A percentile compares a stretch with the other conserved stretches of the same genome.
phyloP scores from a whole-genome alignment of 1,140 invertebrate genomes.

The Musca vetustissima region DNA sequence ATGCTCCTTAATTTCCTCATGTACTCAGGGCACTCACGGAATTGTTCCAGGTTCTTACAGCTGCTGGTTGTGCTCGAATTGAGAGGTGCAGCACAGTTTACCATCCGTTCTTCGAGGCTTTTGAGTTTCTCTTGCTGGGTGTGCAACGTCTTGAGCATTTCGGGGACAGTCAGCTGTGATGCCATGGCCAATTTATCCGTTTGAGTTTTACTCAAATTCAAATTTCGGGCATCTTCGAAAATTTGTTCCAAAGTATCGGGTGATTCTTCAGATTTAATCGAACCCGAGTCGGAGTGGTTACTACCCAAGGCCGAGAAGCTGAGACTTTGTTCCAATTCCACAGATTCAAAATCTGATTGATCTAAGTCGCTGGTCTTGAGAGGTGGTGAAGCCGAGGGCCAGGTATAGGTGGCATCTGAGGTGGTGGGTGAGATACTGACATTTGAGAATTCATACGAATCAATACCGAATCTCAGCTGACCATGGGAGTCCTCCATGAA shows the following conservation, averaged over 20 bases:
- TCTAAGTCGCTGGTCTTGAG: slow-evolving; percentile 40
- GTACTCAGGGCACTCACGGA: slow-evolving; percentile 37
- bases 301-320: slow-evolving; percentile 38
- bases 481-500: slow-evolving; percentile 28
- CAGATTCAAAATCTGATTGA: slow-evolving; percentile 47
- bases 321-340: slow-evolving; percentile 36
- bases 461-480: slow-evolving; percentile 45
- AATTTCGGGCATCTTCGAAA: neutral
- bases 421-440: slow-evolving; percentile 42
- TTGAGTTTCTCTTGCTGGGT: slow-evolving; percentile 40
- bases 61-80: slow-evolving; percentile 31
- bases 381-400: slow-evolving; percentile 33
- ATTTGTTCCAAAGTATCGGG: neutral
- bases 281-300: neutral
- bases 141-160: slow-evolving; percentile 40
- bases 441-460: slow-evolving; percentile 45
- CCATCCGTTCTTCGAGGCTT: slow-evolving; percentile 41
- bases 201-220: slow-evolving; percentile 5
- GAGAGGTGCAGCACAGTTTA: slow-evolving; percentile 30
- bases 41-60: slow-evolving; percentile 32
- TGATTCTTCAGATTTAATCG: neutral
- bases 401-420: slow-evolving; percentile 45
- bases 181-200: neutral
- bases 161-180: slow-evolving; percentile 31
- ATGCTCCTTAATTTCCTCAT: slow-evolving; percentile 37